Conservation (phyloP, 2,888 invertebrate genomes). For the Ennomos fuscantarius region DNA sequence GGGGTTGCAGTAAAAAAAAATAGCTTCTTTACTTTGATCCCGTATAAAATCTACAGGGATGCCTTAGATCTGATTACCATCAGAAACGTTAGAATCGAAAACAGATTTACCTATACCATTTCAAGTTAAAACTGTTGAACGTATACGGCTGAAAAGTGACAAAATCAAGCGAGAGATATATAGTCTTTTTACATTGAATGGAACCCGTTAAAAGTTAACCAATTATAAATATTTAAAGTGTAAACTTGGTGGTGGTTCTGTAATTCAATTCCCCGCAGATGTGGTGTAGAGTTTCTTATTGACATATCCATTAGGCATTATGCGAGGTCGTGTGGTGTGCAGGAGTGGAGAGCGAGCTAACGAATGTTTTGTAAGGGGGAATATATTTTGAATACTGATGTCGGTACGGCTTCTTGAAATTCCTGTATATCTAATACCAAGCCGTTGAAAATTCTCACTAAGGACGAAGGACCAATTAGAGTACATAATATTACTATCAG, state of each 20-base stretch:
- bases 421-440: neutral
- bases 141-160: slow-evolving; percentile 10
- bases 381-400: slow-evolving; percentile 28
- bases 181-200: slow-evolving; percentile 23
- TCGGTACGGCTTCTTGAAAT: slow-evolving; percentile 15
- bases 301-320: slow-evolving; percentile 77
- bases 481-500: neutral
- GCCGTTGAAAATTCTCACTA: neutral
- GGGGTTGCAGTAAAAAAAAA: no score
- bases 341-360: slow-evolving; percentile 24
- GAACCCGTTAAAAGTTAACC: slow-evolving; percentile 47
- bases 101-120: no score
- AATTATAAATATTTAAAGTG: slow-evolving; percentile 78
- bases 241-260: slow-evolving; percentile 60
- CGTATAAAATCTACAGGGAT: no score
- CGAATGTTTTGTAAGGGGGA: slow-evolving; percentile 31
- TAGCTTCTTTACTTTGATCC: no score
- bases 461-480: neutral
- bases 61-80: no score
- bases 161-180: slow-evolving; percentile 10
- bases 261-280: slow-evolving; percentile 63
- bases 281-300: slow-evolving; percentile 76
- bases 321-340: slow-evolving; percentile 45
- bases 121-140: no score
- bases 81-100: no score